Evolutionary conservation across 2,113 vertebrate species (phyloP), one percentile per base, ranked within the genome.

Genomic region (Ceyx cyanopectus): DNA sequence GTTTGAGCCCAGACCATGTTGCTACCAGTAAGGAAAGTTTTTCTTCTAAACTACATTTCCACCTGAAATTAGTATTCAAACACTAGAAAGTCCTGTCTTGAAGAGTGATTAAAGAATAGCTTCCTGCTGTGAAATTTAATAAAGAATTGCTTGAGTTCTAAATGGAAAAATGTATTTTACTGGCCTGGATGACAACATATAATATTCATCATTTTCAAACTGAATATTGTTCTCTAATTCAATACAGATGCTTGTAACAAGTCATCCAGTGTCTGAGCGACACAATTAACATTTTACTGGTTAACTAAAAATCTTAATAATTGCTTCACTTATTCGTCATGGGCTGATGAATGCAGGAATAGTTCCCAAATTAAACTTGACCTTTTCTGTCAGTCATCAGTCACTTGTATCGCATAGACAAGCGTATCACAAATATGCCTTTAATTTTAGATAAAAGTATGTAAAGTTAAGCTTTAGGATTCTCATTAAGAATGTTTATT

Each of bases 271-370:
- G 69, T 90, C 65, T 92, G 53, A 90, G 68, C 60, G 60, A 88
- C 80, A 81, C 29, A 93, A n/a, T n/a, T n/a, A n/a, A 78, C 26
- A 57, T 96, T 88, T 90, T 84, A 27, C 83, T 78, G 72, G 53
- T 94, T 91, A 84, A 61, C 45, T 78, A 68, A 92, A 95, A 90
- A 24, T 72, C 79, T 78, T 81, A 70, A 58, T 87, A 94, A 90
- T 88, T 95, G 16, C 57, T 92, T 93, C 53, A 88, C 5, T 91
- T 87, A 83, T 90, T 95, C 51, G 80, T 85, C 34, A 40, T 40
- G 16, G 29, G 43, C 16, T 67, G 62, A 88, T 24, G 80, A 85
- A 85, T 90, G 69, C 24, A 88, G 51, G 90, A 88, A 72, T 7
- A 60, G 6, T 34, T 86, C 29, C 24, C 72, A 29, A 45, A 85